Conservation (phyloP, 2,113 vertebrate species). For the Spilogale gracilis region DNA sequence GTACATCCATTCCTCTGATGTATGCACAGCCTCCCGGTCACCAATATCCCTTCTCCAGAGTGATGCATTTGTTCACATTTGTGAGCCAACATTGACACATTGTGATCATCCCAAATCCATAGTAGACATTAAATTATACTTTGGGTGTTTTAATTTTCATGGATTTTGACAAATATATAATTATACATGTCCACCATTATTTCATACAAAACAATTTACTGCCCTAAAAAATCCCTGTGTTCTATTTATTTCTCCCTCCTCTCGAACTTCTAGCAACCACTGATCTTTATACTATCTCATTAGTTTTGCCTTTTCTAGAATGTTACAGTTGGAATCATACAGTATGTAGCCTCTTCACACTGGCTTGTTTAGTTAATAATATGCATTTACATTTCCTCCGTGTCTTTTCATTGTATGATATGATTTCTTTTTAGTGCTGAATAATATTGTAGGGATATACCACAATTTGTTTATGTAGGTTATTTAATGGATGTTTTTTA, state of each 20-base stretch:
- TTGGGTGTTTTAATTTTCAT: neutral
- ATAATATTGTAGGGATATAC: neutral
- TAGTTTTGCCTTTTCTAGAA: neutral
- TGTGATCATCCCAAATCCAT: neutral
- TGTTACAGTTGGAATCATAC: neutral
- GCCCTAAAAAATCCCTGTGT: neutral
- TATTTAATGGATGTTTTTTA: neutral
- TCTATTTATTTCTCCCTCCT: neutral
- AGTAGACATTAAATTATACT: neutral
- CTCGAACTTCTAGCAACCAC: neutral
- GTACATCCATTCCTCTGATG: neutral
- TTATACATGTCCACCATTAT: neutral
- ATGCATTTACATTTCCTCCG: neutral
- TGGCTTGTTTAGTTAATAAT: neutral
- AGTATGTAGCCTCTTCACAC: neutral
- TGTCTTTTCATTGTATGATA: neutral
- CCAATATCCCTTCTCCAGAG: neutral
- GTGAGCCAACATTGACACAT: neutral
- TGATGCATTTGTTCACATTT: neutral
- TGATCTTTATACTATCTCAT: neutral
- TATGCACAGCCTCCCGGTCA: neutral
- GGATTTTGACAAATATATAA: neutral
- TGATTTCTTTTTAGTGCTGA: neutral
- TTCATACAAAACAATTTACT: neutral
- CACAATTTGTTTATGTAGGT: neutral